Conservation (phyloP, 2,113 vertebrate genomes). For the Muntiacus reevesi region DNA sequence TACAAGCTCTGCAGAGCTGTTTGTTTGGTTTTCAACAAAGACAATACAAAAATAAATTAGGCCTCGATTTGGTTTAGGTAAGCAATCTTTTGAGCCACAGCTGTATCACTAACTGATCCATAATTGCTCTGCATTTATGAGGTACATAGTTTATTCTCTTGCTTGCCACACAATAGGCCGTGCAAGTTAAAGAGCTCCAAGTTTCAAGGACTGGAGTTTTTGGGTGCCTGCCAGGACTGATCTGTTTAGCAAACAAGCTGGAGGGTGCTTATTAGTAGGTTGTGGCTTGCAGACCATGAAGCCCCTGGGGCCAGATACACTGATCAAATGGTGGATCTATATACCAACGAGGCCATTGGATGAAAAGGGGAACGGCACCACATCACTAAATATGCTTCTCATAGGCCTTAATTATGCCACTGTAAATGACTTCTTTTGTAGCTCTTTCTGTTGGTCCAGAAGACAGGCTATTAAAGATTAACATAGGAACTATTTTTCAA, state of each 20-base stretch:
- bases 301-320: slow-evolving; percentile 78
- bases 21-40: slow-evolving; percentile 74
- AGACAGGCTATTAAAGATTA: slow-evolving; percentile 81
- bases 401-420: slow-evolving; percentile 76
- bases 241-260: slow-evolving; percentile 87
- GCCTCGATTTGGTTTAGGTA: slow-evolving; percentile 75
- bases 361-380: slow-evolving; percentile 68
- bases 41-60: slow-evolving; percentile 78
- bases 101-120: slow-evolving; percentile 78
- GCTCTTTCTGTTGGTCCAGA: slow-evolving; percentile 78
- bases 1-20: slow-evolving; percentile 44
- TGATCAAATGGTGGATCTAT: slow-evolving; percentile 82
- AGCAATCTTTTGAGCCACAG: slow-evolving; percentile 79
- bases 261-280: slow-evolving; percentile 85
- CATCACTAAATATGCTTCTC: slow-evolving; percentile 74
- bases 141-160: slow-evolving; percentile 81
- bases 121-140: slow-evolving; percentile 81
- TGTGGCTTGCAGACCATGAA: slow-evolving; percentile 83
- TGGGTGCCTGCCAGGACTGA: slow-evolving; percentile 83
- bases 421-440: slow-evolving; percentile 73
- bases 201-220: slow-evolving; percentile 82
- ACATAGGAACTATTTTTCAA: slow-evolving; percentile 76
- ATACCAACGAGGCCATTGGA: slow-evolving; percentile 74
- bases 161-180: slow-evolving; percentile 80
- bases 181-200: slow-evolving; percentile 80